Evolutionary conservation across 37 sponge, comb jelly and placozoan species (phyloP).

Genomic region (Tethya wilhelma): DNA sequence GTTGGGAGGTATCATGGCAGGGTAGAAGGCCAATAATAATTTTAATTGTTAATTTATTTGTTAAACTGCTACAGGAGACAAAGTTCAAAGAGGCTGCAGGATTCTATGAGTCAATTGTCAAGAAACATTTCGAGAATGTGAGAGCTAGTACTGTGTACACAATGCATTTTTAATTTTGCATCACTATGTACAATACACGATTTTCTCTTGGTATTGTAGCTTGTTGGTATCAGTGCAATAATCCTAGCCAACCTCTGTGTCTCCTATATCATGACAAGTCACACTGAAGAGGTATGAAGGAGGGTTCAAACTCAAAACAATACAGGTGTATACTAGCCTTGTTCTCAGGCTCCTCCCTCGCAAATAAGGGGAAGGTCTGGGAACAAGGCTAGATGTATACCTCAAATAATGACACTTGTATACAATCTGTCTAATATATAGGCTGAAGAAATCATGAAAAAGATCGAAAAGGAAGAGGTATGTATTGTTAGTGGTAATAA

Average conservation of each 20-base stretch:
- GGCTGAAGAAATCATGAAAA: conserved; percentile 99
- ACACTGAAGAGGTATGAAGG: conserved; percentile 86
- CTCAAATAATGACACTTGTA: neutral
- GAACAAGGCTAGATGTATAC: too few species aligned
- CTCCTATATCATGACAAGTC: conserved; percentile 97
- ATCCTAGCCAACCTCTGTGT: conserved; percentile 99
- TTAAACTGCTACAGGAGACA: conserved; percentile 58
- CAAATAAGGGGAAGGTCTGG: too few species aligned
- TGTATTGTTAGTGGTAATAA: neutral
- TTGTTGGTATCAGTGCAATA: conserved; percentile 92
- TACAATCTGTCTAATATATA: conserved; percentile 8
- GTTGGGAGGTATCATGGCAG: too few species aligned
- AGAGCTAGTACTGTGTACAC: neutral
- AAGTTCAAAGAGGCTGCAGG: conserved; percentile 96
- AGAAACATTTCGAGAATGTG: conserved; percentile 91
- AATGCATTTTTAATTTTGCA: neutral
- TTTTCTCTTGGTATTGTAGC: conserved; percentile 35
- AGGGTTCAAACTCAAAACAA: neutral
- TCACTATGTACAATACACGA: neutral
- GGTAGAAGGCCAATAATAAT: neutral
- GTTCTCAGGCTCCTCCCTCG: too few species aligned
- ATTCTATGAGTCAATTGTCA: conserved; percentile 97
- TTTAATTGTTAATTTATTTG: neutral
- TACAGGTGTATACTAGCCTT: too few species aligned
- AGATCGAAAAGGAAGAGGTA: conserved; percentile 98